Conservation (phyloP, 1,140 invertebrate species). For the Triops cancriformis region DNA sequence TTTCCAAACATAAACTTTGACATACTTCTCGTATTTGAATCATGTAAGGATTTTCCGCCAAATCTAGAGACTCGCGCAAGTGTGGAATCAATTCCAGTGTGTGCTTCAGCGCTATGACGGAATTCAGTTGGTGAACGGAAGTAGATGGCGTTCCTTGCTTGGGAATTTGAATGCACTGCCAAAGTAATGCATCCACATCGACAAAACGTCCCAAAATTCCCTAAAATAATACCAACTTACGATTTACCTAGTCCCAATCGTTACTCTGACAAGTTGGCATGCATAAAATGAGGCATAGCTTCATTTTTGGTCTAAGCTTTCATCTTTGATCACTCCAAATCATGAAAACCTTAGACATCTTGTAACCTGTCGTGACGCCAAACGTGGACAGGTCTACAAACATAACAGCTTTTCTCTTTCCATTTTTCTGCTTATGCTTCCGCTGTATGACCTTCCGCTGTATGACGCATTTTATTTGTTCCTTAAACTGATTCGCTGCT, state of each 20-base stretch:
- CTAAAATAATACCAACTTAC: too few species aligned
- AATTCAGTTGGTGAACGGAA: conserved; percentile 68
- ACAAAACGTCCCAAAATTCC: conserved; percentile 46
- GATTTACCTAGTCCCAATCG: neutral
- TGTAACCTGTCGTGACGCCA: too few species aligned
- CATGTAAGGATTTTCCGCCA: conserved; percentile 46
- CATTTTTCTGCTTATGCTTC: too few species aligned
- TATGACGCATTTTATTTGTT: too few species aligned
- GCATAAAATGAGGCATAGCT: neutral
- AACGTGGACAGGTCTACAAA: too few species aligned
- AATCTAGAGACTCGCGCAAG: conserved; percentile 50
- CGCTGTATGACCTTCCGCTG: too few species aligned
- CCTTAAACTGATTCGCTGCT: too few species aligned
- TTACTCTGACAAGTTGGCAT: too few species aligned
- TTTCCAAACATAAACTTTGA: neutral
- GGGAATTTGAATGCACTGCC: conserved; percentile 48
- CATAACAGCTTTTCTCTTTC: too few species aligned
- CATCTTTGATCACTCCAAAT: too few species aligned
- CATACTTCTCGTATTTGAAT: conserved; percentile 15
- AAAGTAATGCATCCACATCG: conserved; percentile 54
- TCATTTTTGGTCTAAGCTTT: too few species aligned
- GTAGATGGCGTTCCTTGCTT: conserved; percentile 49
- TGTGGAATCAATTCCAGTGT: conserved; percentile 60
- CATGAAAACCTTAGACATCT: too few species aligned
- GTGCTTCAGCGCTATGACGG: conserved; percentile 66